Base-by-base conservation (phyloP, 2,797 vertebrate species). In the Catamblyrhynchus diadema region DNA sequence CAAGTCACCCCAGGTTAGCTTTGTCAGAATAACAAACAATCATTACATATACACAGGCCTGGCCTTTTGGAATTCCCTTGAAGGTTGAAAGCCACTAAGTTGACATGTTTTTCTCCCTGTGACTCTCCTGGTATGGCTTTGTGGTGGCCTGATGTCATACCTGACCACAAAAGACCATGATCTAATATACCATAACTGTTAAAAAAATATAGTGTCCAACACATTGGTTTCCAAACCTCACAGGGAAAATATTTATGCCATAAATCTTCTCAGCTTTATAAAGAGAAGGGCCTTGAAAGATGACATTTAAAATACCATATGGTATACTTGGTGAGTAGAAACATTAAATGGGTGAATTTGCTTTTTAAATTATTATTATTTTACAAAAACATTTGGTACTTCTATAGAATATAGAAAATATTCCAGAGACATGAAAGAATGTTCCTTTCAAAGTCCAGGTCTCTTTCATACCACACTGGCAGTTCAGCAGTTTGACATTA, bases 151-250 rank as follows among this genome's bases (percentile, higher is more conserved):
- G 94, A 96, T 85, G 57, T 96, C 94, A 84, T 70, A 65, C 12
- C 14, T 14, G 47, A 59, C 71, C 95, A 67, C 90, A 61, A 37
- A 95, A 92, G 69, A 71, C 57, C 92, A 87, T 95, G 72, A 95
- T 75, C 85, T 94, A 94, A 95, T 93, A 91, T 32, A 91, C 80
- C 93, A 84, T 88, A 94, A 95, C 80, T 70, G 48, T 78, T 82
- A 72, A 95, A 93, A 81, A 94, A 93, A 82, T 67, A 95, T 3
- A 73, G 83, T 69, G 64, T 77, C 48, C 18, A 3, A 53, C 61
- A 88, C 59, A 24, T 28, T 54, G 47, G 69, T 88, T 94, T 83
- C 80, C 91, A 96, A 69, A 65, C 45, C 66, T 94, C 88, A 96
- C 2, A 1, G 48, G 85, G 41, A 91, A 97, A 96, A 91, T 93